A percentile compares a stretch with the other conserved stretches of the same genome.
phyloP scores from a whole-genome alignment of 2,113 vertebrate genomes.

The Rallus limicola region DNA sequence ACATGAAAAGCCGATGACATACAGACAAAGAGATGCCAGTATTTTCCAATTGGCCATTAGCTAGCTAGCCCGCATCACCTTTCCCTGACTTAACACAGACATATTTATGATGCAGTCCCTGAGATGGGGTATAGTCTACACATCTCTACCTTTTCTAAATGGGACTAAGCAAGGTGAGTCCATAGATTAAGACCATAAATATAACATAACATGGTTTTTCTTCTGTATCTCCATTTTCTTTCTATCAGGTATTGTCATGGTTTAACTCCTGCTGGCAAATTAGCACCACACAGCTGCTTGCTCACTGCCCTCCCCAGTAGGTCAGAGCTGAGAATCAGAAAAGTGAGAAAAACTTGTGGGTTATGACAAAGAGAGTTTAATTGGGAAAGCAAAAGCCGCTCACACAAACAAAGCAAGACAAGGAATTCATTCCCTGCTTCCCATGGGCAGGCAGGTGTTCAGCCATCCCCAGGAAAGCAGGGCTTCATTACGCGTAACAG shows the following conservation, averaged over 20 bases:
- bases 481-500: no score
- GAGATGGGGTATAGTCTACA: not conserved
- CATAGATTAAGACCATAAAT: not conserved
- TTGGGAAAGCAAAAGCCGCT: no score
- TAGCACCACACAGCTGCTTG: no score
- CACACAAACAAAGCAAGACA: no score
- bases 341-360: no score
- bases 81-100: not conserved
- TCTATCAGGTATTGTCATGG: not conserved
- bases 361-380: no score
- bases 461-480: no score
- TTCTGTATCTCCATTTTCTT: not conserved
- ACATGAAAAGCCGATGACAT: not conserved
- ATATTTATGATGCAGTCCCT: not conserved
- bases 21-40: not conserved
- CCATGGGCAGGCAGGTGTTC: no score
- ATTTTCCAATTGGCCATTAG: not conserved
- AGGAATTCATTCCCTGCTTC: no score
- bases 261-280: no score
- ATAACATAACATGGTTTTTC: rapidly evolving
- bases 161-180: rapidly evolving
- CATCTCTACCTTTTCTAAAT: not conserved
- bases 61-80: not conserved
- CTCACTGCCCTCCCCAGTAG: no score
- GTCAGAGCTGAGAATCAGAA: no score